Evolutionary conservation across 2,888 invertebrate species (phyloP), one percentile per base, ranked within the genome.

Genomic region (Ceraclea dissimilis): DNA sequence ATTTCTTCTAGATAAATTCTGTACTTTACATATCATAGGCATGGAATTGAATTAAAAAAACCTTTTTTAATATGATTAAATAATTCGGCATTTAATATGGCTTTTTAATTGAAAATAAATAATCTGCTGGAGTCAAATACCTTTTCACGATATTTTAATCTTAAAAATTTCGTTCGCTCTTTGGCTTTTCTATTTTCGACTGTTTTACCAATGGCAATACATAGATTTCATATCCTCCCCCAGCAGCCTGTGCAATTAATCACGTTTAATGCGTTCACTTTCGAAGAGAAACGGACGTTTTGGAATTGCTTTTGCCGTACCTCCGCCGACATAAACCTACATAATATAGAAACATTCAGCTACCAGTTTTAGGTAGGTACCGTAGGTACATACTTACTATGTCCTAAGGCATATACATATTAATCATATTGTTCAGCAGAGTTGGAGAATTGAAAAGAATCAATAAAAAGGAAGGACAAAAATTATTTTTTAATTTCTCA

Each of bases 361-460:
- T 26, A n/a, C n/a, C n/a, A n/a, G n/a, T n/a, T n/a, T n/a, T n/a
- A n/a, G n/a, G n/a, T n/a, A n/a, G n/a, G n/a, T n/a, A n/a, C n/a
- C n/a, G n/a, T n/a, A n/a, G n/a, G 10, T 26, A 10, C 26, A 26
- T 26, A 26, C 26, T 10, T 26, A 26, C 10, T 6, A 26, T 26
- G 10, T 26, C n/a, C n/a, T 26, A 26, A 4, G 4, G 26, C 4
- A 26, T 26, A 26, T 4, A 8, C 39, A 39, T 16, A 39, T 39
- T 39, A 39, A 39, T 39, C 4, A 39, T 39, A 39, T 39, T 39
- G 13, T 20, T 39, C 46, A 51, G 26, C 43, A 34, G 49, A 52
- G 49, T 19, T 49, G 49, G 49, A 58, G 55, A 51, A 59, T 58
- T 59, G 58, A 58, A 58, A 59, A 56, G 55, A n/a, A 59, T 59